Evolutionary conservation across 2,797 vertebrate genomes (phyloP), one percentile per base, ranked within the genome.

Genomic region (Trematomus bernacchii): DNA sequence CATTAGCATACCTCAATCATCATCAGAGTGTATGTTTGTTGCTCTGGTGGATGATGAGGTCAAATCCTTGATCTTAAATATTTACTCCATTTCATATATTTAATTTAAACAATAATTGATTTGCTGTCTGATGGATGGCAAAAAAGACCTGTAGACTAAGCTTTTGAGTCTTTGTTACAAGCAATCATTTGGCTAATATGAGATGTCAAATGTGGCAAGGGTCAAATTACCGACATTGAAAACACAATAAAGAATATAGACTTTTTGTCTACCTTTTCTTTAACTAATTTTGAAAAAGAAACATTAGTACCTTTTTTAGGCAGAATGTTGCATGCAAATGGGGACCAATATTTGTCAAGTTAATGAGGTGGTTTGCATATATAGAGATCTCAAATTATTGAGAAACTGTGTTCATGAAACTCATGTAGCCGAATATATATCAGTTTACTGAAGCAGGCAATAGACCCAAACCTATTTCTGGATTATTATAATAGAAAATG

Each of bases 401-500:
- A 59, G 40, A 46, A 37, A 44, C 47, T 44, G 21, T 43, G n/a
- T 37, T 33, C 50, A 50, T 50, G n/a, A 53, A n/a, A 18, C 30
- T 40, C 23, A 50, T 44, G 4, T 18, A 10, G 18, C 33, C 33
- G 8, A 37, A 37, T 37, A 37, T 1, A 47, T 13, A 42, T 57
- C 15, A 48, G 63, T 9, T 55, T 21, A 23, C 14, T 21, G 16
- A 58, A 55, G 50, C 50, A 53, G 5, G 43, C 65, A 43, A 37
- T 37, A 14, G 16, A 58, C 5, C 11, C 23, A 72, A 48, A 63
- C 8, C 8, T 42, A 10, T 50, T 52, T 46, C 52, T 37, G 73
- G 8, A 78, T 87, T 58, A 65, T 66, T 51, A 44, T 47, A 53
- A 71, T 10, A 80, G 40, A 82, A 71, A 63, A 64, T 27, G 13